Evolutionary conservation across 2,888 invertebrate genomes (phyloP), one percentile per base, ranked within the genome.

Genomic region (Rotaria magnacalcarata): DNA sequence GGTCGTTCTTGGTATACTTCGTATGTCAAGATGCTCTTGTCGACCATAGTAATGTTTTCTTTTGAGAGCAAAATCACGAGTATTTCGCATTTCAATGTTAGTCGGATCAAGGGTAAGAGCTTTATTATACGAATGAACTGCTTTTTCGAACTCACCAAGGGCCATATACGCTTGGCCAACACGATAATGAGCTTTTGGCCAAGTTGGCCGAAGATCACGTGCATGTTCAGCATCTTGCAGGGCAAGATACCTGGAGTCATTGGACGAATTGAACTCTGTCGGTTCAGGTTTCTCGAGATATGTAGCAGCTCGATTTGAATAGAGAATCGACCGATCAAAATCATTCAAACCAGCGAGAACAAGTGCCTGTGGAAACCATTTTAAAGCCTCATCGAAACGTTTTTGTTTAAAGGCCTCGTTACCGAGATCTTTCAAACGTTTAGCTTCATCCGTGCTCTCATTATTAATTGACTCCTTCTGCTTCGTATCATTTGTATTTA

Each of bases 201-300:
- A 85, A 58, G 34, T 85, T 43, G 60, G 85, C 6, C 43, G 34
- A n/a, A 60, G 52, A 43, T 41, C 41, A 60, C 58, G 56, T 5
- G 85, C 85, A 41, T 85, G 85, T 60, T 85, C 58, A 85, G 85
- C 85, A 24, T 85, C 85, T 34, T 58, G 41, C 14, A 85, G 60
- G 60, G 85, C 56, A 19, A 58, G 56, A 58, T 50, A 85, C 43
- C 56, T 34, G 43, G 21, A 60, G 24, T 85, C 60, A 2, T 10
- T 14, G 8, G 60, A 60, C 27, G 60, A 60, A 11, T 14, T n/a
- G n/a, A 60, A 7, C n/a, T n/a, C 14, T n/a, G 60, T 6, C 60
- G 2, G 3, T 60, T 27, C 60, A 14, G 8, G 60, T 60, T 60
- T 60, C 24, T 60, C 60, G 7, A 60, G 4, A n/a, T 60, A 60